phyloP scores from a whole-genome alignment of 2,797 vertebrate species.

The Eospalax fontanierii region DNA sequence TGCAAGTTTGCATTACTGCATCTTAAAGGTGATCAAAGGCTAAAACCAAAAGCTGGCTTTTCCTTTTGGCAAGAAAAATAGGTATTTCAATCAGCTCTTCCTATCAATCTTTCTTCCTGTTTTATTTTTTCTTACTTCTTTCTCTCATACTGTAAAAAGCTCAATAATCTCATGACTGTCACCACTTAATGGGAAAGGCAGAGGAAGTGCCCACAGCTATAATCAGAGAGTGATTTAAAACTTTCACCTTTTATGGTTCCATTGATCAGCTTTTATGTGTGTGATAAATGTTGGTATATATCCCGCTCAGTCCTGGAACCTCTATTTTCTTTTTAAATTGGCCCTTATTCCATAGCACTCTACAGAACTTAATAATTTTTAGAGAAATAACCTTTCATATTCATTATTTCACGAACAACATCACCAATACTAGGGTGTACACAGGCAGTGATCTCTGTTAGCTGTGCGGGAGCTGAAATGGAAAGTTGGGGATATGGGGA shows the following conservation, averaged over 20 bases:
- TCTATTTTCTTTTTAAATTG: conserved; percentile 37
- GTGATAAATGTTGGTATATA: not conserved
- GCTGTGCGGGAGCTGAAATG: fast-evolving
- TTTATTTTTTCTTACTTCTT: not conserved
- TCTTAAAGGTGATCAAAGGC: not conserved
- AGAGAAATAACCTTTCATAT: not conserved
- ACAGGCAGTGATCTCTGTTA: fast-evolving
- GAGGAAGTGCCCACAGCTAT: conserved; percentile 8
- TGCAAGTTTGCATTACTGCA: not conserved
- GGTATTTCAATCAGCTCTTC: not conserved
- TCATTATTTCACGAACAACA: not conserved
- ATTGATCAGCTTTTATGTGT: conserved; percentile 27
- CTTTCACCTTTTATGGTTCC: not conserved
- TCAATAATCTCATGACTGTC: not conserved
- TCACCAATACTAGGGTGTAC: too few relatives aligned
- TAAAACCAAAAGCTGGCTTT: not conserved
- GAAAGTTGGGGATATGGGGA: fast-evolving
- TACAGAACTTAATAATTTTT: not conserved
- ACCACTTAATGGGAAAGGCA: conserved; percentile 37
- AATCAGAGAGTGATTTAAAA: conserved; percentile 54
- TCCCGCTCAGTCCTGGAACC: not conserved
- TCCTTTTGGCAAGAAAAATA: not conserved
- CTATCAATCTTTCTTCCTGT: not conserved
- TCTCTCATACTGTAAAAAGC: not conserved
- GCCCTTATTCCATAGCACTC: not conserved